Evolutionary conservation across 64 coral and sea anemone species (phyloP).

Genomic region (Porites lutea): DNA sequence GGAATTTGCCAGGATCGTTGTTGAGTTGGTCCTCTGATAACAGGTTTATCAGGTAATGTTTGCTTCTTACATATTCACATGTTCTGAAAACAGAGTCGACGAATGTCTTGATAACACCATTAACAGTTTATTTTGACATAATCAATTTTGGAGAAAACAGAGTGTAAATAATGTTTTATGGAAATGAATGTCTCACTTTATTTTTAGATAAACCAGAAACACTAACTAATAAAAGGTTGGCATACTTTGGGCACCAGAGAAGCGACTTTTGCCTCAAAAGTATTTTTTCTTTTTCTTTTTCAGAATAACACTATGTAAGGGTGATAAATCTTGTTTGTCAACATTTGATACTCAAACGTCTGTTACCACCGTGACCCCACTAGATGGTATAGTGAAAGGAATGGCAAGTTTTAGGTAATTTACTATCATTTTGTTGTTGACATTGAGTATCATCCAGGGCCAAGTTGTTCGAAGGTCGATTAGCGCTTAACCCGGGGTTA

Average conservation of each 20-base stretch:
- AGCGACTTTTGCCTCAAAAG: neutral
- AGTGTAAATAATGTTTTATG: too few relatives aligned
- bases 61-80: neutral
- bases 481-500: too few relatives aligned
- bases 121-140: neutral
- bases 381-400: slow-evolving; percentile 19
- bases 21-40: slow-evolving; percentile 54
- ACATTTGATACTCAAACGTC: slow-evolving; percentile 31
- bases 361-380: neutral
- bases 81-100: neutral
- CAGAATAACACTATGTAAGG: neutral
- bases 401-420: slow-evolving; percentile 22
- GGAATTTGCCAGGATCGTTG: slow-evolving; percentile 42
- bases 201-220: too few relatives aligned
- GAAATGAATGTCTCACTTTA: too few relatives aligned
- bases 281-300: neutral
- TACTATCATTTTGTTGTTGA: neutral
- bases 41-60: slow-evolving; percentile 32
- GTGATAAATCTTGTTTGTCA: neutral
- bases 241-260: neutral
- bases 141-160: neutral
- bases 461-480: too few relatives aligned
- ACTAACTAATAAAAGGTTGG: too few relatives aligned
- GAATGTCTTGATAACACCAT: neutral
- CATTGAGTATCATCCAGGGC: neutral